Conservation (phyloP, 2,113 vertebrate species). For the Chroicocephalus ridibundus region DNA sequence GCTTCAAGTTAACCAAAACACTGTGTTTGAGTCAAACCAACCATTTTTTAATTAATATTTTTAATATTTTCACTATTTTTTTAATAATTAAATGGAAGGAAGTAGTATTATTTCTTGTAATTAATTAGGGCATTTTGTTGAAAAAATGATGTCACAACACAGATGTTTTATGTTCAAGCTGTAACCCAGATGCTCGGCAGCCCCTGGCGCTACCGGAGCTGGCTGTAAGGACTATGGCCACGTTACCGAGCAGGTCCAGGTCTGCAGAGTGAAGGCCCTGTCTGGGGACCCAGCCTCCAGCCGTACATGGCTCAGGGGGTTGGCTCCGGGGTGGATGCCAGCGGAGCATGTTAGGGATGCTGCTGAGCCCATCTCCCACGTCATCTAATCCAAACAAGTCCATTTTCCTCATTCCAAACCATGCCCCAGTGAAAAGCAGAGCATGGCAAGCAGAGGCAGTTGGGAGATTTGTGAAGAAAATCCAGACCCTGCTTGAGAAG, state of each 20-base stretch:
- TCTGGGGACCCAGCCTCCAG: background rate
- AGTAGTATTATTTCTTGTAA: background rate
- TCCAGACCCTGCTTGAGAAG: no score
- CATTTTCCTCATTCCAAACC: background rate
- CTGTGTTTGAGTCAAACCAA: background rate
- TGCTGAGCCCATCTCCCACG: background rate
- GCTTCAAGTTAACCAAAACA: background rate
- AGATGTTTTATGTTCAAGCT: background rate
- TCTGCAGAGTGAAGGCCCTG: background rate
- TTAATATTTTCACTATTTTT: background rate
- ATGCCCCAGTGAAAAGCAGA: background rate
- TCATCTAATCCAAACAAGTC: background rate
- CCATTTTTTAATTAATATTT: background rate
- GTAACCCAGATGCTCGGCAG: background rate
- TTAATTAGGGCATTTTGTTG: background rate
- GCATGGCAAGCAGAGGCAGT: fast-evolving
- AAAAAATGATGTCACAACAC: fast-evolving
- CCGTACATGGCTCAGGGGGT: background rate
- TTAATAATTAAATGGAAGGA: background rate
- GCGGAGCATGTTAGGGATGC: fast-evolving
- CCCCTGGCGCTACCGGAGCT: no score
- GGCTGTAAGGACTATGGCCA: background rate
- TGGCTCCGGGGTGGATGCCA: background rate
- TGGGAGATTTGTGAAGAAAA: background rate
- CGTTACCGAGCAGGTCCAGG: fast-evolving